Base-by-base conservation (phyloP, 1,140 invertebrate species). In the Listronotus bonariensis region DNA sequence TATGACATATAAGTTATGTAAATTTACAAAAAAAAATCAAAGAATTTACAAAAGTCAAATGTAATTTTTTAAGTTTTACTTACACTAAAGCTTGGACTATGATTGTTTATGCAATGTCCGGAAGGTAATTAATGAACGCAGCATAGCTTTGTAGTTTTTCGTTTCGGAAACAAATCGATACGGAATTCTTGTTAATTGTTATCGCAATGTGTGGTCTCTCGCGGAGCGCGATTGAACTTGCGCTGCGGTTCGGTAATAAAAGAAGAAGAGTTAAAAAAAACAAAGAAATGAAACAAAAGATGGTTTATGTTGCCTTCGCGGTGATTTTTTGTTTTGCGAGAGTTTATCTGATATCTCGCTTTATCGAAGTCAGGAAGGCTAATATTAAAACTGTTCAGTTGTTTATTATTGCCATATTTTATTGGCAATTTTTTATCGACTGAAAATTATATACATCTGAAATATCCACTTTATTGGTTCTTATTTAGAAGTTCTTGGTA, bases 141-240 rank as follows among this genome's bases (percentile, higher is more conserved):
- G 59, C 34, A 36, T 36, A 10, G 11, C 11, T 36, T 53, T 18
- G 11, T 11, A 61, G 52, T 42, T 31, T 34, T 40, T 43, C 57
- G 40, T 36, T 53, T 53, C 48, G 59, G 36, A 45, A 65, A 55
- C 55, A 53, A 57, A 66, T 66, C 64, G 64, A 66, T 66, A 59
- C 53, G 49, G 54, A 60, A 66, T 66, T 66, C 64, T 32, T 66
- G 64, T 66, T 66, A 66, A 66, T 66, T 66, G 64, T 66, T 66
- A 66, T 66, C 64, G 55, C 57, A 66, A 59, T 66, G 64, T 66
- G 64, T 66, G 64, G 64, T 66, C 64, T 66, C 64, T 66, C 64
- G 64, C 64, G 49, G 42, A 32, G 55, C 64, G 64, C 64, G 55
- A 66, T 66, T 66, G 64, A 65, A 65, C 64, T 60, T 52, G 31